Percentiles rank a stretch among this genome's conserved stretches.
Conservation (phyloP, 2,888 invertebrate species). For the Torymus texanus region DNA sequence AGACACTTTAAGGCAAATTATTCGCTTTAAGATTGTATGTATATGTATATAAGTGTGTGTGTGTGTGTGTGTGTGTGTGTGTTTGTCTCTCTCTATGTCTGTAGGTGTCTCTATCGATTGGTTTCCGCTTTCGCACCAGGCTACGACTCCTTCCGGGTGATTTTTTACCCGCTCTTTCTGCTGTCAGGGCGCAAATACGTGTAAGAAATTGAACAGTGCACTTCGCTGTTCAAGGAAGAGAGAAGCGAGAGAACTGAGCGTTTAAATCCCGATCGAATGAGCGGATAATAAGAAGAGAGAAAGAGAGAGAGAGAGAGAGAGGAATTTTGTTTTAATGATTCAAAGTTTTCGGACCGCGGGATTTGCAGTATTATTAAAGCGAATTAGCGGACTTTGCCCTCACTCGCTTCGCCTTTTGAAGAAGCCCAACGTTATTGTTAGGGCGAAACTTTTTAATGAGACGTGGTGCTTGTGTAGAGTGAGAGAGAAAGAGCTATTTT, state of each 20-base stretch:
- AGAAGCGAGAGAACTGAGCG: not conserved
- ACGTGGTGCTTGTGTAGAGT: not conserved
- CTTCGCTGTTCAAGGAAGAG: not conserved
- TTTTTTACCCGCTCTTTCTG: not conserved
- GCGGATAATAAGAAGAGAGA: too few species aligned
- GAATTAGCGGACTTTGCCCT: not conserved
- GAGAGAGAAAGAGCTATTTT: not conserved
- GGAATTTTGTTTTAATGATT: conserved; percentile 20
- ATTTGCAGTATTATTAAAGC: not conserved
- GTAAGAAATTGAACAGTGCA: not conserved
- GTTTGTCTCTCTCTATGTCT: too few species aligned
- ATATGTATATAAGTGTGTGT: too few species aligned
- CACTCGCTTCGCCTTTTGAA: too few species aligned
- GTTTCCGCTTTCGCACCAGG: not conserved
- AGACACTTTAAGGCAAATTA: conserved; percentile 47
- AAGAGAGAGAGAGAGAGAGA: too few species aligned
- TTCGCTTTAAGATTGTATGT: conserved; percentile 10
- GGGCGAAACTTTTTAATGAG: conserved; percentile 34
- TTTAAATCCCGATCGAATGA: conserved; percentile 12
- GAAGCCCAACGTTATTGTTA: not conserved
- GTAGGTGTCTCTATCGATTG: not conserved
- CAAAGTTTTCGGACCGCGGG: not conserved
- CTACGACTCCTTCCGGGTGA: not conserved
- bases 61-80: too few species aligned
- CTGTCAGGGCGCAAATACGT: not conserved